Percentiles rank a stretch among this genome's conserved stretches.
phyloP scores from a whole-genome alignment of 2,888 invertebrate genomes.

The Scotopteryx bipunctaria region DNA sequence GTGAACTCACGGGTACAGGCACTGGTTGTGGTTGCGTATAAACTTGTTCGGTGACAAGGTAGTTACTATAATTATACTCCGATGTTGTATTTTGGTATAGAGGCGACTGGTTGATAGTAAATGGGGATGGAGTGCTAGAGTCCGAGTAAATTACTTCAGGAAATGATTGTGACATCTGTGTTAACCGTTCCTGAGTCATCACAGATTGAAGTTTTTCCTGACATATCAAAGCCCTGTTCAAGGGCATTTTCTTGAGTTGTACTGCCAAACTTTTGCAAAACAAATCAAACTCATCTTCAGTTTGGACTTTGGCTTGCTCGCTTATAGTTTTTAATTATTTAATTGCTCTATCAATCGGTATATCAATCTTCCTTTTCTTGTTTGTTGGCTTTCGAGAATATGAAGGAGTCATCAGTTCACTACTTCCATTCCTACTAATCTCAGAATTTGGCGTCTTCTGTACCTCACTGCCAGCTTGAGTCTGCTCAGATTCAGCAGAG shows the following conservation, averaged over 20 bases:
- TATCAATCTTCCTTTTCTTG: constrained; percentile 10
- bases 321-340: too few relatives aligned
- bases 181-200: constrained; percentile 31
- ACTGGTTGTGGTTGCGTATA: too few relatives aligned
- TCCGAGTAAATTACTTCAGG: too few relatives aligned
- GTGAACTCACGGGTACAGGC: too few relatives aligned
- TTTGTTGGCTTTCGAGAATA: background rate
- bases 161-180: constrained; percentile 20
- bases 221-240: constrained; percentile 32
- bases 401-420: background rate
- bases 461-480: background rate
- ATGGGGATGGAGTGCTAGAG: too few relatives aligned
- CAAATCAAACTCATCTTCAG: constrained; percentile 30
- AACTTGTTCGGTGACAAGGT: too few relatives aligned
- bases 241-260: constrained; percentile 36
- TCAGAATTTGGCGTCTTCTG: background rate
- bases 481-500: too few relatives aligned
- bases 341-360: constrained; percentile 24
- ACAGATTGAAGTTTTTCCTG: constrained; percentile 34
- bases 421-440: too few relatives aligned
- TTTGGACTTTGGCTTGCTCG: too few relatives aligned
- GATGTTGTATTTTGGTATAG: too few relatives aligned
- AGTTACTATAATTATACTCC: too few relatives aligned
- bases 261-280: constrained; percentile 37
- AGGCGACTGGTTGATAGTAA: too few relatives aligned